Percentiles rank a stretch among this genome's conserved stretches.
These are phyloP conservation scores for Oryzias dopingdopingensis DNA, from an alignment of 2,797 vertebrate genomes.

Conservation along the genomic window DNA sequence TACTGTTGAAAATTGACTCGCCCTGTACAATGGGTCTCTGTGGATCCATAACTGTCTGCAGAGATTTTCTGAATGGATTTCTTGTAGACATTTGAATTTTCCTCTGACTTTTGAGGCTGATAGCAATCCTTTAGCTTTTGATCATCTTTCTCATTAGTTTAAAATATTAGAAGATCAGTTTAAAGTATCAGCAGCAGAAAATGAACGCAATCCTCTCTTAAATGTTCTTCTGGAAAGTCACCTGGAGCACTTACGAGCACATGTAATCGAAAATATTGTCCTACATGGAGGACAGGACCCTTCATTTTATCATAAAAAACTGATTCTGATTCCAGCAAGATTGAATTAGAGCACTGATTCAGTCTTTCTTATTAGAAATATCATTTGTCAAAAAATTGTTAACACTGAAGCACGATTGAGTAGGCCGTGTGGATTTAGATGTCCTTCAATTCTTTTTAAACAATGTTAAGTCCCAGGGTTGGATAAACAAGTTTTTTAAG, in stretches of 20 bases:
- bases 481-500: no score
- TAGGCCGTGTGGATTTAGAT: background rate
- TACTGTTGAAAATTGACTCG: conserved; percentile 45
- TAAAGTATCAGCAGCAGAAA: background rate
- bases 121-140: background rate
- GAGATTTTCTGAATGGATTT: conserved; percentile 21
- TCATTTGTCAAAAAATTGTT: background rate
- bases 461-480: no score
- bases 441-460: no score
- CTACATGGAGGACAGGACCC: background rate
- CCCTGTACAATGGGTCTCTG: conserved; percentile 8
- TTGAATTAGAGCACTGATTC: background rate
- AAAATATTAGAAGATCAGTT: conserved; percentile 7
- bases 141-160: conserved; percentile 1
- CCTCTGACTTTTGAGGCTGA: conserved; percentile 1
- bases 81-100: conserved; percentile 16
- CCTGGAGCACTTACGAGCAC: conserved; percentile 1
- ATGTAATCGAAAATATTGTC: background rate
- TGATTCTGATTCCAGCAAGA: background rate
- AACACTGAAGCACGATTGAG: background rate
- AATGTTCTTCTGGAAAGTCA: conserved; percentile 7
- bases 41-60: conserved; percentile 8
- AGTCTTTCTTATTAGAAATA: background rate
- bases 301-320: background rate
- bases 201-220: background rate